Evolutionary conservation across 2,888 invertebrate genomes (phyloP).

Genomic region (Drosophila fungiperda): DNA sequence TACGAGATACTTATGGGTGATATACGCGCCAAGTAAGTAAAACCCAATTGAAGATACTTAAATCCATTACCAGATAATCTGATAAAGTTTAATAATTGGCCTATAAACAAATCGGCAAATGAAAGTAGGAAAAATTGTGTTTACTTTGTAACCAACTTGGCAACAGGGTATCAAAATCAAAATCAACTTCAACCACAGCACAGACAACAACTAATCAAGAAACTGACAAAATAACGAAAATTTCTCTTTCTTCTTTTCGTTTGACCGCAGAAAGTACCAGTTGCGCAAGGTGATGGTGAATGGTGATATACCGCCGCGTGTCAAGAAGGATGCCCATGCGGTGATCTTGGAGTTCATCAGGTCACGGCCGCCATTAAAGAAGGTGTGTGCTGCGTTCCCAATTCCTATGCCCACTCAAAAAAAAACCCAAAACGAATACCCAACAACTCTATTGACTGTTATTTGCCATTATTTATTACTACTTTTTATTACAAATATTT

Average conservation of each 20-base stretch:
- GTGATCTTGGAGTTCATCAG: slow-evolving; percentile 98
- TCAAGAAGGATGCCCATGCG: slow-evolving; percentile 97
- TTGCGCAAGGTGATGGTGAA: slow-evolving; percentile 94
- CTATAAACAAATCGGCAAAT: neutral
- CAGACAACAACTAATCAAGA: slow-evolving; percentile 28
- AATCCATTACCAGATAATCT: neutral
- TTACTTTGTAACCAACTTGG: neutral
- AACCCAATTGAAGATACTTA: slow-evolving; percentile 8
- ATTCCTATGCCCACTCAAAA: slow-evolving; percentile 7
- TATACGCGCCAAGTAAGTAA: slow-evolving; percentile 90
- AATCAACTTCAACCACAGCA: slow-evolving; percentile 19
- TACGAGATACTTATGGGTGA: slow-evolving; percentile 99
- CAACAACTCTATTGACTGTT: slow-evolving; percentile 4
- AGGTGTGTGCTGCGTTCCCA: slow-evolving; percentile 86
- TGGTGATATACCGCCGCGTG: slow-evolving; percentile 92
- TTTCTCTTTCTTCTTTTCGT: slow-evolving; percentile 44
- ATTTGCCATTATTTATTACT: neutral
- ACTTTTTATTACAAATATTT: neutral
- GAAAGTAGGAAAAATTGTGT: neutral
- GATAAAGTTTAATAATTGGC: neutral
- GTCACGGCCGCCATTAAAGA: slow-evolving; percentile 96
- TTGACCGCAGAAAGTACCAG: slow-evolving; percentile 88
- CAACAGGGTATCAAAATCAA: slow-evolving; percentile 2
- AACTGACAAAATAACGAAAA: slow-evolving; percentile 25
- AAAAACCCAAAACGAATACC: slow-evolving; percentile 1